Evolutionary conservation across 2,113 vertebrate genomes (phyloP).

Genomic region (Lophotis ruficrista): DNA sequence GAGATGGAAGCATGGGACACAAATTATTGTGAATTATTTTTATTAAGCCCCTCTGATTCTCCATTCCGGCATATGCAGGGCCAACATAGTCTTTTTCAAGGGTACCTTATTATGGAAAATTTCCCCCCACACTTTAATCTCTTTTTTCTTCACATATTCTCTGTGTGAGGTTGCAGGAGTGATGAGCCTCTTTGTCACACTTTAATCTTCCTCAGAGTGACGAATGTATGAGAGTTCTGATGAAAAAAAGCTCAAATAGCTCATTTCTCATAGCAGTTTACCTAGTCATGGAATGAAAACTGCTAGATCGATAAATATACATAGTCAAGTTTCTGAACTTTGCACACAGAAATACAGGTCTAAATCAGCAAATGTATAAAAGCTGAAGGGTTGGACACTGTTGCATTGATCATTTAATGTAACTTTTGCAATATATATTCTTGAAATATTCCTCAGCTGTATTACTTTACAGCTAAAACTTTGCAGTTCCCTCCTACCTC

Average conservation of each 20-base stretch:
- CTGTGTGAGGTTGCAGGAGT: not conserved
- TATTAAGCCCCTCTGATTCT: not conserved
- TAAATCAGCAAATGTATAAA: not conserved
- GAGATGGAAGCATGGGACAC: not conserved
- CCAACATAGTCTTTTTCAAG: not conserved
- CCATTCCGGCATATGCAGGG: not conserved
- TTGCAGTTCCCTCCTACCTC: not conserved
- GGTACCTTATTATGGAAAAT: not conserved
- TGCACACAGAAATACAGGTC: not conserved
- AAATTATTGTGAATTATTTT: not conserved
- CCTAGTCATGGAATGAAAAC: not conserved
- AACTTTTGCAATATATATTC: not conserved
- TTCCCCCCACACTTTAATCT: not conserved
- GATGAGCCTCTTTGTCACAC: not conserved
- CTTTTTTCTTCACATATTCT: not conserved
- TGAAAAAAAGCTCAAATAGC: not conserved
- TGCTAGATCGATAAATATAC: not conserved
- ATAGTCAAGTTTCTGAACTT: not conserved
- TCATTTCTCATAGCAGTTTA: not conserved
- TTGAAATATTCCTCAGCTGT: not conserved
- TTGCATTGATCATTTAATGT: not conserved
- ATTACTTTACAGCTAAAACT: not conserved
- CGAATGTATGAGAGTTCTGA: not conserved
- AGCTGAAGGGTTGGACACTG: not conserved
- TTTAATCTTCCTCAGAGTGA: not conserved